Conservation (phyloP, 2,797 vertebrate genomes). For the Carapus acus region DNA sequence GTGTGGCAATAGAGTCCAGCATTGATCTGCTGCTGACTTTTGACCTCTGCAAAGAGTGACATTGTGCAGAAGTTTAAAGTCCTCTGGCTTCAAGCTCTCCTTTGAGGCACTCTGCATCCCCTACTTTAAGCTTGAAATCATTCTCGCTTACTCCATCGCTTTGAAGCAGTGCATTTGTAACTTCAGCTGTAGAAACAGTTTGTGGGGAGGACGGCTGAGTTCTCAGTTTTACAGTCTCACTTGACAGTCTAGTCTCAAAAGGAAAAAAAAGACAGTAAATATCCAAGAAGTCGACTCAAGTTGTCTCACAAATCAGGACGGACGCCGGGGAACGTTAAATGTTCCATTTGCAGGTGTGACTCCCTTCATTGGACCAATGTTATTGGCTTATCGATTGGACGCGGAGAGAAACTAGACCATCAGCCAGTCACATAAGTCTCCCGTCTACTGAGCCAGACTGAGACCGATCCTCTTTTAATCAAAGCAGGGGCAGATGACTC, state of each 20-base stretch:
- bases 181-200: no score
- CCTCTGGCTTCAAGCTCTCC: not conserved
- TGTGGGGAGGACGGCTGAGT: no score
- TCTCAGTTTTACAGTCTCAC: not conserved
- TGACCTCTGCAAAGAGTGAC: not conserved
- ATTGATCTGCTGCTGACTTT: not conserved
- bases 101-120: not conserved
- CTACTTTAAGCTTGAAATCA: not conserved
- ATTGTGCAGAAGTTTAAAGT: not conserved
- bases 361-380: not conserved
- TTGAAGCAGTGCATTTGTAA: not conserved
- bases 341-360: not conserved
- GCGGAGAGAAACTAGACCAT: no score
- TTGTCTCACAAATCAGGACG: slow-evolving; percentile 3
- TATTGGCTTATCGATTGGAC: not conserved
- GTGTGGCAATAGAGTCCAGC: no score
- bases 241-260: not conserved
- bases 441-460: not conserved
- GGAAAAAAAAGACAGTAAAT: not conserved
- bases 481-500: not conserved
- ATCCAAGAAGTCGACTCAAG: not conserved
- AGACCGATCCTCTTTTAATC: not conserved
- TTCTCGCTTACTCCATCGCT: no score
- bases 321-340: not conserved
- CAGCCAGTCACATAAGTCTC: not conserved